Conservation (phyloP, 2,797 vertebrate species). For the Tangara arthus region DNA sequence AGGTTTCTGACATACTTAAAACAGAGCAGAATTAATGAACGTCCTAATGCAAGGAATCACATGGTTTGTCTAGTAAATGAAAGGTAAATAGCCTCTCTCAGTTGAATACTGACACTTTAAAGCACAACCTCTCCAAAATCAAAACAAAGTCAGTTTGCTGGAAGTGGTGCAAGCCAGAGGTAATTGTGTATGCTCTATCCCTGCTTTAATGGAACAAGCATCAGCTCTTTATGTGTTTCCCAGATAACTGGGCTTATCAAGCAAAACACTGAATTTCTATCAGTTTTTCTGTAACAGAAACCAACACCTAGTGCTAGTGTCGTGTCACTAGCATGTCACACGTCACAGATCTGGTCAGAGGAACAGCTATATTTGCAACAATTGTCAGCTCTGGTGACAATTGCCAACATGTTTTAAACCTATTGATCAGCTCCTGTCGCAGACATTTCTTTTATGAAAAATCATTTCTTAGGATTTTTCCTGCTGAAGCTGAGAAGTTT, state of each 20-base stretch:
- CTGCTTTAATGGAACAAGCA: background rate
- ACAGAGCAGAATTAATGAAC: background rate
- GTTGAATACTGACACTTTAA: background rate
- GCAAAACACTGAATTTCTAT: background rate
- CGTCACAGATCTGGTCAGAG: background rate
- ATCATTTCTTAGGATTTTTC: too few species aligned
- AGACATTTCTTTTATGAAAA: too few species aligned
- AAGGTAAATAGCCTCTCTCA: background rate
- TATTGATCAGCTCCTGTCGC: background rate
- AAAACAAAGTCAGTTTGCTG: background rate
- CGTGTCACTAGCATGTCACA: background rate
- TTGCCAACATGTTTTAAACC: background rate
- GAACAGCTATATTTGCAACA: background rate
- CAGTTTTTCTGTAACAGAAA: background rate
- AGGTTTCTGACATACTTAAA: slow-evolving; percentile 9
- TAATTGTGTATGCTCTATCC: background rate
- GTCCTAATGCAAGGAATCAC: background rate
- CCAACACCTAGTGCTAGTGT: background rate
- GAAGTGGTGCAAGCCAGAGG: background rate
- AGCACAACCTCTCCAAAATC: background rate
- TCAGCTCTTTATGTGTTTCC: background rate
- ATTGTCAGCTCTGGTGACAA: background rate
- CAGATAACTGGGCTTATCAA: accelerated
- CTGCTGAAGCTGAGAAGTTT: too few species aligned
- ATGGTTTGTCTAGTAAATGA: background rate